Percentiles rank a stretch among this genome's conserved stretches.
Evolutionary conservation across 2,888 invertebrate genomes (phyloP).

Genomic region (Aphrophora alni): DNA sequence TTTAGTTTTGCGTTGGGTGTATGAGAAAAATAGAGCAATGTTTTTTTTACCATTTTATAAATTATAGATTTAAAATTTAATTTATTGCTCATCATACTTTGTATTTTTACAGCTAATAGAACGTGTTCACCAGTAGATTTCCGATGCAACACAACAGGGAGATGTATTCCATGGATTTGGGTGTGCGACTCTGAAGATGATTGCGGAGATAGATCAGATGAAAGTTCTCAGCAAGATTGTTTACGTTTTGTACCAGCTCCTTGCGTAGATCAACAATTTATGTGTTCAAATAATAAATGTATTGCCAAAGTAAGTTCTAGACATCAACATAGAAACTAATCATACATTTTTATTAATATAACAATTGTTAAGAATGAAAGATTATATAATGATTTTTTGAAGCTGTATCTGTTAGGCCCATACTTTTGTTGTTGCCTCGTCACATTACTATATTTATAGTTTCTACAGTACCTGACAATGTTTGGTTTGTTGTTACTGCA

Average conservation of each 20-base stretch:
- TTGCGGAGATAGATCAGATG: conserved; percentile 72
- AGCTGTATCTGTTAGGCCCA: not conserved
- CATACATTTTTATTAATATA: not conserved
- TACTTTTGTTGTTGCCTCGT: too few species aligned
- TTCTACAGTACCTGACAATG: too few species aligned
- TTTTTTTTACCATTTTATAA: too few species aligned
- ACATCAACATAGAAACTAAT: too few species aligned
- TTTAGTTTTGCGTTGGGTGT: too few species aligned
- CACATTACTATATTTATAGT: too few species aligned
- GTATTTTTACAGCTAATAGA: conserved; percentile 54
- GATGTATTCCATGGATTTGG: conserved; percentile 74
- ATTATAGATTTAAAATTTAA: too few species aligned
- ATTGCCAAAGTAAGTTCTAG: conserved; percentile 57
- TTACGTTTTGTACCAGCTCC: conserved; percentile 38
- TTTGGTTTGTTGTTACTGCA: too few species aligned
- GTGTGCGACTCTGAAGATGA: conserved; percentile 73
- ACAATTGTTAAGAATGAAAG: not conserved
- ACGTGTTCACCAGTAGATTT: conserved; percentile 64
- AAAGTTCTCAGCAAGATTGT: conserved; percentile 56
- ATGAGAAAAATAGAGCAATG: too few species aligned
- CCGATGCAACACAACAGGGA: conserved; percentile 66
- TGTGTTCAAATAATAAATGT: conserved; percentile 78
- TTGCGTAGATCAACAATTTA: conserved; percentile 62
- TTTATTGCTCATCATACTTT: too few species aligned
- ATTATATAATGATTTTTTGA: not conserved